phyloP scores from a whole-genome alignment of 2,113 vertebrate genomes.

The Psilopsiagon aymara region DNA sequence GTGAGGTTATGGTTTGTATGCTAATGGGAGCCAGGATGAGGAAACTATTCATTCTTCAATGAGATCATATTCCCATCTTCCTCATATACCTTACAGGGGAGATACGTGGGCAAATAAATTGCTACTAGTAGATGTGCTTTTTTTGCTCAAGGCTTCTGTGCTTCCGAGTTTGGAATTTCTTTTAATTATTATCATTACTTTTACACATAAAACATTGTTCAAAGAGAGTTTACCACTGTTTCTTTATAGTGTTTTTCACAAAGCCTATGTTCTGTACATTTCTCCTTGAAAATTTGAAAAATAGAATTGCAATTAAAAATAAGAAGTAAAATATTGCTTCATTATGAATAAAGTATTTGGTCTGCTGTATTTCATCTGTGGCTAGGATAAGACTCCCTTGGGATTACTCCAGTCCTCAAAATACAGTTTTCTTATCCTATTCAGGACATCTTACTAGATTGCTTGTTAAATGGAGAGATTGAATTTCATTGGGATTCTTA shows the following conservation, averaged over 20 bases:
- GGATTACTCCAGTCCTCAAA: conserved; percentile 8
- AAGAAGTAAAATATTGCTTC: background rate
- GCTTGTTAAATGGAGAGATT: conserved; percentile 69
- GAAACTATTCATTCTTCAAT: conserved; percentile 7
- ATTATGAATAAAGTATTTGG: background rate
- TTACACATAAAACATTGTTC: background rate
- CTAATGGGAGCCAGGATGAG: background rate
- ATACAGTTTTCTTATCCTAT: conserved; percentile 29
- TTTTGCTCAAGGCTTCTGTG: background rate
- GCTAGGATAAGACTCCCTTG: background rate
- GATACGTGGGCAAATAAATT: background rate
- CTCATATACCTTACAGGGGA: background rate
- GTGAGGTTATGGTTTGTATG: background rate
- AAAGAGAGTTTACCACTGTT: background rate
- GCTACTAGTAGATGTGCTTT: background rate
- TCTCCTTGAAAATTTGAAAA: background rate
- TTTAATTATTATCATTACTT: background rate
- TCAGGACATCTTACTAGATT: conserved; percentile 53
- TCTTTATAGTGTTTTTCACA: background rate
- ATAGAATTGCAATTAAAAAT: background rate
- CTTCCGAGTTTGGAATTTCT: background rate
- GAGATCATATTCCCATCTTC: background rate
- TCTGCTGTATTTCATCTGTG: background rate
- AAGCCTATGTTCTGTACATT: background rate
- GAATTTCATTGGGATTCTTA: conserved; percentile 71